Conservation (phyloP, 2,888 invertebrate genomes). For the Eledona agricola region DNA sequence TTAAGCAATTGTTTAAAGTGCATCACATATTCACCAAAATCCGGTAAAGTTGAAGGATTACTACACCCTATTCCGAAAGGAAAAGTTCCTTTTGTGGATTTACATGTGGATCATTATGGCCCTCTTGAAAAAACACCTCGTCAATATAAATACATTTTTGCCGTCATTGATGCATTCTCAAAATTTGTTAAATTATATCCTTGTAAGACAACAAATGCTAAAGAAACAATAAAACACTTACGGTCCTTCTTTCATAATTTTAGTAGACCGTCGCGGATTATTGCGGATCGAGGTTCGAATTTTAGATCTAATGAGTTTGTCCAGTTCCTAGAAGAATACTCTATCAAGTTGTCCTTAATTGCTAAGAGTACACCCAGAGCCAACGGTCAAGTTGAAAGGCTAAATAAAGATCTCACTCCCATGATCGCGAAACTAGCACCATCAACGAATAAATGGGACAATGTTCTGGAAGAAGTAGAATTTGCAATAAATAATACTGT, state of each 20-base stretch:
- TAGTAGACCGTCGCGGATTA: conserved; percentile 38
- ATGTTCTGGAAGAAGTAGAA: conserved; percentile 30
- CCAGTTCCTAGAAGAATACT: conserved; percentile 16
- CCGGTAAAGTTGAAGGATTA: conserved; percentile 32
- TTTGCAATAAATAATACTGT: conserved; percentile 42
- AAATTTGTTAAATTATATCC: conserved; percentile 45
- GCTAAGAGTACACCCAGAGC: conserved; percentile 48
- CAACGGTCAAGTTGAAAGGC: conserved; percentile 49
- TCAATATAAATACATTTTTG: conserved; percentile 42
- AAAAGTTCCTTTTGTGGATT: conserved; percentile 39
- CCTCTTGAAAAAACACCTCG: conserved; percentile 33
- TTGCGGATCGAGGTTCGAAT: conserved; percentile 42
- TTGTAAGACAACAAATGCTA: conserved; percentile 34
- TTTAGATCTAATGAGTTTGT: conserved; percentile 42
- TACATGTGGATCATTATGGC: conserved; percentile 37
- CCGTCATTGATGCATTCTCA: conserved; percentile 45
- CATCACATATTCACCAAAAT: conserved; percentile 31
- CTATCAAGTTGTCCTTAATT: too few relatives aligned
- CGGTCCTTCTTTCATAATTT: conserved; percentile 40
- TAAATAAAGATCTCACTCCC: conserved; percentile 43
- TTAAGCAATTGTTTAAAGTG: conserved; percentile 45
- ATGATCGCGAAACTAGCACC: conserved; percentile 44
- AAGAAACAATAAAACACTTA: conserved; percentile 39
- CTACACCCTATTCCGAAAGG: conserved; percentile 6
- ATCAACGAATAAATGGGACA: conserved; percentile 41